These are phyloP conservation scores for Cephalopholis sonnerati DNA, from an alignment of 2,113 vertebrate genomes.

Conservation along the genomic window DNA sequence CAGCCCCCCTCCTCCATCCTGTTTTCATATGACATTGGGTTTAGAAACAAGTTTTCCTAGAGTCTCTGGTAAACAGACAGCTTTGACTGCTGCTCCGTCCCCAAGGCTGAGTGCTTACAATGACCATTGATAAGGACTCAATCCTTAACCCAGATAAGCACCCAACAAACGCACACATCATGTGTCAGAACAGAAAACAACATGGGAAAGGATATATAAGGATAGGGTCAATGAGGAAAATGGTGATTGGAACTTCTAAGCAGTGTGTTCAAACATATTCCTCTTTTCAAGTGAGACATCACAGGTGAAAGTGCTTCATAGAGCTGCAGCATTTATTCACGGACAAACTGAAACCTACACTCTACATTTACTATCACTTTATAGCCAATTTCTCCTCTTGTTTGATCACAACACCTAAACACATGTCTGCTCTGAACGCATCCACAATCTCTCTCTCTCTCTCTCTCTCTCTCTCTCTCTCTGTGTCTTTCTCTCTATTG, in stretches of 20 bases:
- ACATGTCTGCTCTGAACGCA: no score
- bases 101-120: conserved; percentile 41
- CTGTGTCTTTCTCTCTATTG: no score
- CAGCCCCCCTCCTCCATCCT: neutral
- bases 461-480: no score
- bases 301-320: neutral
- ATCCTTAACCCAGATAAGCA: conserved; percentile 59
- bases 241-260: neutral
- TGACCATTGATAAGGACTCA: conserved; percentile 63
- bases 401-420: no score
- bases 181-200: neutral
- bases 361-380: no score
- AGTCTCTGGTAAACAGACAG: conserved; percentile 45
- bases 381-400: no score
- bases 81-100: conserved; percentile 41
- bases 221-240: neutral
- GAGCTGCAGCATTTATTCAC: no score
- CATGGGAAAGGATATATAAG: neutral
- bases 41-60: conserved; percentile 38
- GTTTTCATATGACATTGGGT: conserved; percentile 24
- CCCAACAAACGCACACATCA: conserved; percentile 9
- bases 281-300: neutral
- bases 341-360: no score
- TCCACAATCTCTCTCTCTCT: no score
- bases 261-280: neutral